These are phyloP conservation scores for Lophius piscatorius DNA, from an alignment of 2,113 vertebrate species.

Conservation along the genomic window DNA sequence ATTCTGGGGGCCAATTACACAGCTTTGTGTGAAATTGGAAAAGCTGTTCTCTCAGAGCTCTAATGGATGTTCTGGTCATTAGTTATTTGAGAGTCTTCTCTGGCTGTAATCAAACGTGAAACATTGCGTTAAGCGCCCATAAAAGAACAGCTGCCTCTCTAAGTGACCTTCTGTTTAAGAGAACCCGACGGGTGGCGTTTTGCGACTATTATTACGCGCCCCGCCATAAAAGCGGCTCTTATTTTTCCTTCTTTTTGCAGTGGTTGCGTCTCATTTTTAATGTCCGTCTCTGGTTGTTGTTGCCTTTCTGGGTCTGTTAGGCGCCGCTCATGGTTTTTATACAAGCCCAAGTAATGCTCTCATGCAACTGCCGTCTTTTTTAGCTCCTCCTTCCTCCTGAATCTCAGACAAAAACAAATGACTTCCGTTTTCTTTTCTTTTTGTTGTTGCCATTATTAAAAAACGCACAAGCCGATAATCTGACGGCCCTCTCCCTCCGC, in stretches of 20 bases:
- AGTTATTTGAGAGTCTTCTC: conserved; percentile 95
- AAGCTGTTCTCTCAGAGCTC: conserved; percentile 90
- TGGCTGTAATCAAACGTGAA: conserved; percentile 97
- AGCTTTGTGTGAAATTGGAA: conserved; percentile 90
- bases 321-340: conserved; percentile 38
- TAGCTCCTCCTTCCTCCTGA: neutral
- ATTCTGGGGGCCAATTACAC: conserved; percentile 81
- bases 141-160: conserved; percentile 96
- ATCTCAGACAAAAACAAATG: conserved; percentile 25
- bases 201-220: conserved; percentile 68
- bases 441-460: neutral
- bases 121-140: conserved; percentile 94
- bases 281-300: conserved; percentile 68
- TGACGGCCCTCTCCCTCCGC: conserved; percentile 1
- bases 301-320: conserved; percentile 60
- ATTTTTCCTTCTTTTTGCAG: conserved; percentile 55
- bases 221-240: conserved; percentile 58
- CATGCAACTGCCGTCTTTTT: conserved; percentile 39
- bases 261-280: conserved; percentile 67
- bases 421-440: conserved; percentile 5
- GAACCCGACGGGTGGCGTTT: conserved; percentile 82
- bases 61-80: conserved; percentile 97
- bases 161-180: conserved; percentile 96
- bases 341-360: conserved; percentile 22
- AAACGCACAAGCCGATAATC: neutral